These are phyloP conservation scores for Lithophane ornitopus DNA, from an alignment of 2,888 invertebrate genomes.

Conservation along the genomic window DNA sequence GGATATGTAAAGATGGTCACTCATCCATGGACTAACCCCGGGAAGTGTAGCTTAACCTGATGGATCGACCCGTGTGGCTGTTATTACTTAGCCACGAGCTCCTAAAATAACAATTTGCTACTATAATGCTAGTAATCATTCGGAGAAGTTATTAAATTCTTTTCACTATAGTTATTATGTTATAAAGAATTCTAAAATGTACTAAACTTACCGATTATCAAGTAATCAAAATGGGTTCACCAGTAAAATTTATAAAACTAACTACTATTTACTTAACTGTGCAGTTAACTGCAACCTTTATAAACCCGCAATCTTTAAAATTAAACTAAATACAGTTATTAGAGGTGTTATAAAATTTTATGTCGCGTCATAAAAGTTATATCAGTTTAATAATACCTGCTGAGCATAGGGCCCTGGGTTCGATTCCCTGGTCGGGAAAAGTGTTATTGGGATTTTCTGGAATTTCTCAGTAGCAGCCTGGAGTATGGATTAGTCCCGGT, in stretches of 20 bases:
- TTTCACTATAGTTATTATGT: background rate
- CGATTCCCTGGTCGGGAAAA: too few species aligned
- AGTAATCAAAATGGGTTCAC: constrained; percentile 19
- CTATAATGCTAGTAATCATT: background rate
- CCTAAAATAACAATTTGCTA: too few species aligned
- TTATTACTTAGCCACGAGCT: too few species aligned
- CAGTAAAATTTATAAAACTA: constrained; percentile 5
- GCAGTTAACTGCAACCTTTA: constrained; percentile 6
- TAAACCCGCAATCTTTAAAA: background rate
- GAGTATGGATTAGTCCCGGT: too few species aligned
- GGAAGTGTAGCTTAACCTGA: too few species aligned
- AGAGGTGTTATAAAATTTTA: constrained; percentile 9
- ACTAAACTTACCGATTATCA: background rate
- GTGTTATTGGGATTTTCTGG: too few species aligned
- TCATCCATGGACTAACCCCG: too few species aligned
- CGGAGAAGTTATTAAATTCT: background rate
- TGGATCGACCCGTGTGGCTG: too few species aligned
- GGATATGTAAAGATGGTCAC: too few species aligned
- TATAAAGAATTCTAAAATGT: too few species aligned
- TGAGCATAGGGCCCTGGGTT: too few species aligned
- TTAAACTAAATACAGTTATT: constrained; percentile 10
- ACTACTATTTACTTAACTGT: background rate
- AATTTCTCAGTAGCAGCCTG: too few species aligned
- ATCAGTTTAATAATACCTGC: background rate
- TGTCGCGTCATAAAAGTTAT: constrained; percentile 5